Base-by-base conservation (phyloP, 2,113 vertebrate genomes). In the Sitta europaea region DNA sequence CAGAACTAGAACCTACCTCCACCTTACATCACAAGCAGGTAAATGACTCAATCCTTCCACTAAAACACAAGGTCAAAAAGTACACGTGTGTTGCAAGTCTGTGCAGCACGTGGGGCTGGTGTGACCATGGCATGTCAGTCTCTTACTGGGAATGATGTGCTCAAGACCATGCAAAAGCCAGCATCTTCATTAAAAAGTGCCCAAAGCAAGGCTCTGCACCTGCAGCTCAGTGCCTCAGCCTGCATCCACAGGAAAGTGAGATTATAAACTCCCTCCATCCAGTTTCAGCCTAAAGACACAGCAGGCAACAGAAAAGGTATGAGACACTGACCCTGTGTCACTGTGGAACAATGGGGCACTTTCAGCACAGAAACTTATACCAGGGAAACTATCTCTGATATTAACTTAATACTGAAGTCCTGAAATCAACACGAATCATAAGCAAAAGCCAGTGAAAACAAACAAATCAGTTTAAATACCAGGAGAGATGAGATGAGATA, bases 291-390 rank as follows among this genome's bases (percentile, higher is more conserved):
- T 53, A 70, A 75, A 58, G 15, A 28, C 38, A 58, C 42, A 61
- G 3, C 17, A 63, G 78, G 54, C 43, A 88, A 62, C 33, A 79
- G 33, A 8, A 50, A 53, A 50, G 55, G 40, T 35, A 14, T 48
- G 55, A 35, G 48, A 71, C 24, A 71, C 35, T 40, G 40, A 54
- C 7, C 31, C 15, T 24, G 22, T 31, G 35, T 36, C 57, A 31
- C 40, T 55, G 67, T 2, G 3, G 22, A 62, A 29, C 38, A 48
- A 18, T 0, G 0, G 25, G 31, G 35, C 17, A 38, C 48, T 31
- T 65, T 9, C 54, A 61, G 74, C 24, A 77, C 22, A 72, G 53
- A 54, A 77, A 53, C 15, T 36, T n/a, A 42, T 3, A 55, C 14
- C 53, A 63, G 36, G 33, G 59, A 91, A 78, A 40, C 24, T 28